Evolutionary conservation across 2,113 vertebrate species (phyloP), one percentile per base, ranked within the genome.

Genomic region (Rafetus swinhoei): DNA sequence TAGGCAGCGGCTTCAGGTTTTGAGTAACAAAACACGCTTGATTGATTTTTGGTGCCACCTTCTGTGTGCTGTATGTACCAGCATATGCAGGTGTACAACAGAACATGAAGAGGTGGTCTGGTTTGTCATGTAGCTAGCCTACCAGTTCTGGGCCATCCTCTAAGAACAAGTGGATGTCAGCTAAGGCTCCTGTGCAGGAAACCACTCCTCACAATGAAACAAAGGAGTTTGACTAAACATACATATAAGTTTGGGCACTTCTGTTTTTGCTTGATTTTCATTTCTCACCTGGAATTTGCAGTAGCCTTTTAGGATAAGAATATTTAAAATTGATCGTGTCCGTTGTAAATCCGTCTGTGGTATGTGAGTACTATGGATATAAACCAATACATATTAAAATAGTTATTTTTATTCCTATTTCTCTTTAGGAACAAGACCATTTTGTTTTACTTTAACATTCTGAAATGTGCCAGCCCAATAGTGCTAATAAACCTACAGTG

Each of bases 401-500:
- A 84, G 59, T 83, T 79, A 18, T 94, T 74, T 65, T 94, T 84
- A 22, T 92, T 65, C 94, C 54, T 29, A 53, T 88, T 97, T 96
- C 81, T 93, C 94, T 91, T n/a, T 93, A 99, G 99, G 98, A 99
- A 99, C 98, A 99, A 99, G 98, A 98, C 98, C 91, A 97, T 99
- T 98, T 98, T 99, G 97, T 99, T 99, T 98, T 99, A 99, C 97
- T 99, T 99, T 97, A 99, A 99, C 97, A 98, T 99, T 95, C 97
- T 99, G 90, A 98, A 98, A 97, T 99, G 99, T 98, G 98, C 98
- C 96, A 99, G 96, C 96, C 98, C 99, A 19, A 86, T 98, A 14
- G 98, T 99, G 96, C 97, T 99, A 96, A 98, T 99, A 96, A 99
- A 98, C 97, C 98, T 99, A 65, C 99, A 99, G 98, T 99, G 99